These are phyloP conservation scores for Chelmon rostratus DNA, from an alignment of 2,797 vertebrate genomes.

Conservation along the genomic window DNA sequence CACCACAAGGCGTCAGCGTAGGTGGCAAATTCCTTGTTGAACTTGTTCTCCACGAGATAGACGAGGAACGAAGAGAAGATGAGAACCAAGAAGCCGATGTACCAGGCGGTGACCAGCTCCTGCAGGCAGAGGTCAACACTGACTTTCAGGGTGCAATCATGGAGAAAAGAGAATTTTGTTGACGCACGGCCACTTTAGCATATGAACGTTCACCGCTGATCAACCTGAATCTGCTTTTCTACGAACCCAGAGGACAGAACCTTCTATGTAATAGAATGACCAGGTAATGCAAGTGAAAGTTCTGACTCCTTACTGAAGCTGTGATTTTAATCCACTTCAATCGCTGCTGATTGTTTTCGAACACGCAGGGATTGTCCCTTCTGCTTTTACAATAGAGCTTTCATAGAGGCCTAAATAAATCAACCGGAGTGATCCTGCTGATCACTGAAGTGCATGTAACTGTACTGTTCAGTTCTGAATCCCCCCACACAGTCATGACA, in stretches of 20 bases:
- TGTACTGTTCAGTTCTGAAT: too few relatives aligned
- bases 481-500: too few relatives aligned
- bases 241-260: conserved; percentile 5
- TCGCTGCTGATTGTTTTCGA: conserved; percentile 14
- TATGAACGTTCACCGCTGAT: background rate
- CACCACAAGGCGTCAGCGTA: conserved; percentile 99
- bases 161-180: background rate
- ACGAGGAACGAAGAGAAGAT: conserved; percentile 99
- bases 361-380: background rate
- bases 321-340: conserved; percentile 7
- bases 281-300: background rate
- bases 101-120: conserved; percentile 99
- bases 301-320: background rate
- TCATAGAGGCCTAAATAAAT: conserved; percentile 2
- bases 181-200: conserved; percentile 4
- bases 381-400: conserved; percentile 8
- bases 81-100: conserved; percentile 98
- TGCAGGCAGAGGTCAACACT: conserved; percentile 72
- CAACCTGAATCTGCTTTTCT: conserved; percentile 11
- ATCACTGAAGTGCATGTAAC: too few relatives aligned
- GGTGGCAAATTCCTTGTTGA: conserved; percentile 95
- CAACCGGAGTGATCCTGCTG: too few relatives aligned
- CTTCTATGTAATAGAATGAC: background rate
- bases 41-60: conserved; percentile 98
- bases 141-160: conserved; percentile 24